Base-by-base conservation (phyloP, 2,113 vertebrate species). In the Phoxinus phoxinus region DNA sequence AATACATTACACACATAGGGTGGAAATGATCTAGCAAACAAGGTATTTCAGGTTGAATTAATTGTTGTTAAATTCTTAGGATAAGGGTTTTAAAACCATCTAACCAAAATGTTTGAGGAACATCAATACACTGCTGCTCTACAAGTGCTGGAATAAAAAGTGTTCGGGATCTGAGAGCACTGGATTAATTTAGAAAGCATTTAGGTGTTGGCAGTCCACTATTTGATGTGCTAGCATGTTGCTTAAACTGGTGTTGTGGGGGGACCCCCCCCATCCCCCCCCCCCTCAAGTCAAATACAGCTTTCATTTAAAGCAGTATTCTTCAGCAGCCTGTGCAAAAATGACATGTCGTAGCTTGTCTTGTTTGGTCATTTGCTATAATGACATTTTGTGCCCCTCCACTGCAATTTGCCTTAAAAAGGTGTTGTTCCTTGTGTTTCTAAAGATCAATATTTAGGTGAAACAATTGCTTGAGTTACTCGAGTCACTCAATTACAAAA, bases 401-500 rank as follows among this genome's bases (percentile, higher is more conserved):
- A 35, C 30, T 69, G 65, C 48, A 83, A 37, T 83, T 72, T 72
- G 12, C 65, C 32, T 53, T 27, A 72, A 65, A 46, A 56, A 19
- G 35, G 25, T 67, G 27, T 44, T 56, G 81, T 71, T 83, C n/a
- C 30, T 72, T 37, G 30, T 71, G 30, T 83, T 83, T 72, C 67
- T 41, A 37, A 72, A 35, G 23, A 83, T 83, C 81, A 41, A 72
- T 41, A 72, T 72, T 72, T 83, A 12, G 67, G 44, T 53, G 44
- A 69, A 72, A 72, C 30, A 71, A 83, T 72, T 83, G 46, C 67
- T 56, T 35, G 19, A 53, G 58, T 80, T 80, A 63, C n/a, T 46
- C 8, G 37, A 80, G 80, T 82, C 80, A 51, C 41, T 82, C 30
- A 37, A 23, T 72, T 83, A 56, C 48, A 72, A 72, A 83, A 41